phyloP scores from a whole-genome alignment of 2,888 invertebrate species.

The Caenorhabditis japonica region DNA sequence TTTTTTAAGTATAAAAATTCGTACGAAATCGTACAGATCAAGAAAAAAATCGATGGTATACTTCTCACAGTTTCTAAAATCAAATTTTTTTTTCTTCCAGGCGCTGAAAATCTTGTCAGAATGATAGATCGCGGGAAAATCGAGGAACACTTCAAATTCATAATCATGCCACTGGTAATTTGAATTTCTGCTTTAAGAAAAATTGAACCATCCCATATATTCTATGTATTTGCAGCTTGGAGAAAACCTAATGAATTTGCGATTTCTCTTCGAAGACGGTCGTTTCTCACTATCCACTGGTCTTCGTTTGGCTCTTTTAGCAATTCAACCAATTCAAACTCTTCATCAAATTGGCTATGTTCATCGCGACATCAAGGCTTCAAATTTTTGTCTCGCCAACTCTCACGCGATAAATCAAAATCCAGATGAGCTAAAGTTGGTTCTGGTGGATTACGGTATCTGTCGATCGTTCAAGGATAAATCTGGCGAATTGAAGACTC shows the following conservation, averaged over 20 bases:
- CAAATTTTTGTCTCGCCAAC: constrained; percentile 63
- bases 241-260: constrained; percentile 71
- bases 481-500: constrained; percentile 62
- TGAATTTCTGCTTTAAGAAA: neutral
- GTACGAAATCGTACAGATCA: too few relatives aligned
- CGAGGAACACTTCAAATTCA: constrained; percentile 67
- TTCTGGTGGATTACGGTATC: constrained; percentile 75
- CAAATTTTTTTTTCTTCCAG: too few relatives aligned
- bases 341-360: constrained; percentile 73
- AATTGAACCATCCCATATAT: neutral
- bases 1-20: too few relatives aligned
- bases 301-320: constrained; percentile 67
- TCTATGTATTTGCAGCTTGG: constrained; percentile 64
- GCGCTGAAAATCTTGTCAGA: constrained; percentile 59
- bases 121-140: constrained; percentile 76
- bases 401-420: constrained; percentile 28
- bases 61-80: too few relatives aligned
- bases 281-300: constrained; percentile 74
- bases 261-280: constrained; percentile 70
- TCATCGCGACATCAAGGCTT: constrained; percentile 73
- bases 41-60: too few relatives aligned
- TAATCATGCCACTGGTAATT: constrained; percentile 65
- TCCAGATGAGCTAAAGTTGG: constrained; percentile 58
- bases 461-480: constrained; percentile 67
- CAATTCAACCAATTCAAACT: constrained; percentile 67